phyloP scores from a whole-genome alignment of 2,888 invertebrate genomes.

The Metallyticus violacea region DNA sequence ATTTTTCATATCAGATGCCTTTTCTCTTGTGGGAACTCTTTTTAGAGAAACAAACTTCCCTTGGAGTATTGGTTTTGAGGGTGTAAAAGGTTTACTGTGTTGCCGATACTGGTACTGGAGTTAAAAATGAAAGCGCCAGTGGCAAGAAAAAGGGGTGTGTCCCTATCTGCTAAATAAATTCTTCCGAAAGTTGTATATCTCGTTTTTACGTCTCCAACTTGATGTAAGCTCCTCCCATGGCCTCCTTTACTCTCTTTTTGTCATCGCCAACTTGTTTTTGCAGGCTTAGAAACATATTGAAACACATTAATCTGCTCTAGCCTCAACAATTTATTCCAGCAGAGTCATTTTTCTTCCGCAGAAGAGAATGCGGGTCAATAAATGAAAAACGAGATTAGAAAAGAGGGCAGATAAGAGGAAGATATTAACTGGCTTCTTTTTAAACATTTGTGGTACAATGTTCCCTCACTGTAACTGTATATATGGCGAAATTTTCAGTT shows the following conservation, averaged over 20 bases:
- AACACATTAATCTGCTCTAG: background rate
- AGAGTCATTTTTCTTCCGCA: background rate
- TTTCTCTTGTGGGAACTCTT: background rate
- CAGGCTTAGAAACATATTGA: background rate
- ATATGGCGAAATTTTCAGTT: too few relatives aligned
- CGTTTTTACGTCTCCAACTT: background rate
- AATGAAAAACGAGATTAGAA: background rate
- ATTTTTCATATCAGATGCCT: background rate
- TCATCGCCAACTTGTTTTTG: background rate
- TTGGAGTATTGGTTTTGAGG: background rate
- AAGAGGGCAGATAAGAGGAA: background rate
- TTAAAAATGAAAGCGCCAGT: background rate
- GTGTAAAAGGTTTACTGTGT: background rate
- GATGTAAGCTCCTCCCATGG: background rate
- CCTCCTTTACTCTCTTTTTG: background rate
- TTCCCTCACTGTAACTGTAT: too few relatives aligned
- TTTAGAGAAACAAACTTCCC: background rate
- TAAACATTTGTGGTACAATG: too few relatives aligned
- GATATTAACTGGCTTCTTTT: background rate
- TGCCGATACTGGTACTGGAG: background rate
- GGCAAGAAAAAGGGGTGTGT: background rate
- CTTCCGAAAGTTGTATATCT: background rate
- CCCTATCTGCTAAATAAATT: background rate
- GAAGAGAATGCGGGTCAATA: background rate
- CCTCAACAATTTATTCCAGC: background rate